Base-by-base conservation (phyloP, 2,797 vertebrate genomes). In the Propithecus perrieri region DNA sequence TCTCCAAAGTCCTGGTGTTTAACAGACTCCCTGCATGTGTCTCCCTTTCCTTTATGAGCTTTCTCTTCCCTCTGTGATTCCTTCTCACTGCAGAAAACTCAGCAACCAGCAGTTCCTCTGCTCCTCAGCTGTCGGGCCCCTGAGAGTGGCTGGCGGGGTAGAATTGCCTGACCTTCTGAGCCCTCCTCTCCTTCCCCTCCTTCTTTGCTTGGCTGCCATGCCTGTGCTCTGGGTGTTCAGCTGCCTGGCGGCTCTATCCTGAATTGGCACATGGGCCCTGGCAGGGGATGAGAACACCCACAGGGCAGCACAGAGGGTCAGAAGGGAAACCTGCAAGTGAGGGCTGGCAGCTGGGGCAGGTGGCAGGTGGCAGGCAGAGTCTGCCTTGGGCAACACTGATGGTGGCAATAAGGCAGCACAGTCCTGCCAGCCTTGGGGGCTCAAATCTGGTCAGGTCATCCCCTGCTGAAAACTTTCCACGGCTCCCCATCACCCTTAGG, bases 11-110 rank as follows among this genome's bases (percentile, higher is more conserved):
- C 2, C 35, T 48, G 35, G 24, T 20, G 14, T 76, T 59, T 46
- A 13, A 8, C 7, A 14, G 46, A 22, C 14, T 69, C 15, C 18
- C 22, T 5, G 4, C 0, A 0, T 11, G 28, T 13, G 43, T 46
- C 20, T 33, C 22, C 3, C 38, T 48, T 59, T 87, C 53, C 43
- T 38, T 17, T 53, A 1, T 0, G 0, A 50, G 63, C 22, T 80
- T 50, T 80, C 43, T 61, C 75, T 59, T 33, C 81, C 63, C 46
- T 41, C 79, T 75, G n/a, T 1, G 53, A 53, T 63, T 15, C n/a
- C 41, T 43, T 46, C 24, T 94, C 61, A 46, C 35, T 83, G 53
- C 69, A 65, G 74, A 53, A 91, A 41, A 61, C 12, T 20, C 43
- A 30, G 14, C 9, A 1, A 30, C 28, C 57, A 81, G 55, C 14